A percentile compares a stretch with the other conserved stretches of the same genome.
Conservation (phyloP, 2,888 invertebrate species). For the Amphipyra berbera region DNA sequence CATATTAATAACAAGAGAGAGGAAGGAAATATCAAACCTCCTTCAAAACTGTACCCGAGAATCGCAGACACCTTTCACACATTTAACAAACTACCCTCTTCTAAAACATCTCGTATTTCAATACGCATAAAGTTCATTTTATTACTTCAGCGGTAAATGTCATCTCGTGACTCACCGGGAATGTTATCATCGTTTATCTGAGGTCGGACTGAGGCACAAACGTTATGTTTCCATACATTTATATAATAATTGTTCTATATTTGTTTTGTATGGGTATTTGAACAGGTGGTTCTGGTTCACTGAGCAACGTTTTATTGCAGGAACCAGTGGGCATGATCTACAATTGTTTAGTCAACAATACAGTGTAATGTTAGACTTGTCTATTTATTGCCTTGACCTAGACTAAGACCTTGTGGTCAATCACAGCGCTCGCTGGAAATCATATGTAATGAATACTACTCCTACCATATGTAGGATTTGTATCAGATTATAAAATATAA, state of each 20-base stretch:
- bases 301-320: conserved; percentile 34
- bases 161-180: conserved; percentile 49
- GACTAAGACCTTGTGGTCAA: conserved; percentile 44
- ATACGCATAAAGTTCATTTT: conserved; percentile 13
- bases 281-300: conserved; percentile 48
- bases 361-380: conserved; percentile 42
- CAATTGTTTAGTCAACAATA: conserved; percentile 48
- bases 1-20: conserved; percentile 26
- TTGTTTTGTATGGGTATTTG: conserved; percentile 45
- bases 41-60: conserved; percentile 27
- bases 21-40: conserved; percentile 51
- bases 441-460: conserved; percentile 41
- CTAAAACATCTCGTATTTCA: conserved; percentile 21
- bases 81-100: conserved; percentile 2
- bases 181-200: conserved; percentile 47
- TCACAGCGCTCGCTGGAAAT: conserved; percentile 25
- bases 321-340: conserved; percentile 41
- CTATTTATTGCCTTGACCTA: conserved; percentile 42
- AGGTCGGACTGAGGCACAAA: conserved; percentile 36
- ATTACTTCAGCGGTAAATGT: conserved; percentile 10
- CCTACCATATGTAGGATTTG: no score
- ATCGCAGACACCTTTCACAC: conserved; percentile 30
- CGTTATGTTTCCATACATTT: conserved; percentile 50
- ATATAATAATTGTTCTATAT: conserved; percentile 41
- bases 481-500: conserved; percentile 19